phyloP scores from a whole-genome alignment of 2,888 invertebrate genomes.

The Tenodera sinensis region DNA sequence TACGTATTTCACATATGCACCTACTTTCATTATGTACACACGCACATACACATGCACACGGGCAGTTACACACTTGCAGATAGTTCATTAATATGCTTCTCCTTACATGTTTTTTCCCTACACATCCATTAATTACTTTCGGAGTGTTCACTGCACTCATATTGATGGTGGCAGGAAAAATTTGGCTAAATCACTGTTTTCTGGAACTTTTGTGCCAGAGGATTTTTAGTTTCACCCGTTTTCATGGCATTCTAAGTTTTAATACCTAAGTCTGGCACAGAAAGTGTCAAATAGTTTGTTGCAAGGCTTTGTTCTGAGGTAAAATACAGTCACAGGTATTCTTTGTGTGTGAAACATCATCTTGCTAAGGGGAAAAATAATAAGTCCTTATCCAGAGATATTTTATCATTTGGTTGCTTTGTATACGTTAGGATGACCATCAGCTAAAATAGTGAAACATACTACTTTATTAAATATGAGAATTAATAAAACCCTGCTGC shows the following conservation, averaged over 20 bases:
- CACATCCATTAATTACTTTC: background rate
- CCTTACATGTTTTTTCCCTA: background rate
- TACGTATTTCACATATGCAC: slow-evolving; percentile 23
- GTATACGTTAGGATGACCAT: no score
- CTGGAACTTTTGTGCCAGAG: background rate
- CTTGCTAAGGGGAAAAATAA: no score
- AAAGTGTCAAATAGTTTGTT: background rate
- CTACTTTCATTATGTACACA: slow-evolving; percentile 7
- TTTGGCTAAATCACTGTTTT: background rate
- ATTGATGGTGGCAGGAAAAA: background rate
- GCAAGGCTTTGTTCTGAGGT: background rate
- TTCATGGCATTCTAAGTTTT: background rate
- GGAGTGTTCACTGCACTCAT: background rate
- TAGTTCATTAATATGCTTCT: background rate
- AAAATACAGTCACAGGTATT: no score
- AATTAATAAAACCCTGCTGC: no score
- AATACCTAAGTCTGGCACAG: background rate
- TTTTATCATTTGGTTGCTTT: no score
- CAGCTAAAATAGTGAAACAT: no score
- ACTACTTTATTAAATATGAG: no score
- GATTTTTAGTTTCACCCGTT: background rate
- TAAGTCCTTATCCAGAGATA: no score
- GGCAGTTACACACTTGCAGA: background rate
- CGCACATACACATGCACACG: background rate
- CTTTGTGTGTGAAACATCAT: no score